phyloP scores from a whole-genome alignment of 2,113 vertebrate species.

The Corynorhinus townsendii region DNA sequence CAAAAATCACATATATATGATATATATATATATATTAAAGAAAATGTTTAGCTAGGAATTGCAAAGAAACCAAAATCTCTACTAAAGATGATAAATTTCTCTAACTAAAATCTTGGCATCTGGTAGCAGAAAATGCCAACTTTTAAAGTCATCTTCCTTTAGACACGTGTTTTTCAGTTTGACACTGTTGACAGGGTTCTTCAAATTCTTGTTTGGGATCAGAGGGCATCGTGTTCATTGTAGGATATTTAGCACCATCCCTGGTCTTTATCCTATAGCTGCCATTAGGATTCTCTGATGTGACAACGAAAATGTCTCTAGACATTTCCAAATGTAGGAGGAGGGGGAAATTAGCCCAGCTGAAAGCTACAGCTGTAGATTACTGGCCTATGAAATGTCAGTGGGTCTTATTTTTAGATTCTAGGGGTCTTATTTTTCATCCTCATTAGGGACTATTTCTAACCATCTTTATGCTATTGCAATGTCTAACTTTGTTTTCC shows the following conservation, averaged over 20 bases:
- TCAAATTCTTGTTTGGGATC: background rate
- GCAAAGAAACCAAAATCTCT: background rate
- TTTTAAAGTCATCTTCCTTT: background rate
- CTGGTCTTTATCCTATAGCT: background rate
- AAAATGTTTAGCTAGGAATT: background rate
- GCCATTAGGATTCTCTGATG: background rate
- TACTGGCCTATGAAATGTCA: background rate
- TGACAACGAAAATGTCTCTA: background rate
- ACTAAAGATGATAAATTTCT: background rate
- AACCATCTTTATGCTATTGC: background rate
- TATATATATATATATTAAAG: too few species aligned
- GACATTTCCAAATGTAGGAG: background rate
- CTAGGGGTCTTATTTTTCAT: background rate
- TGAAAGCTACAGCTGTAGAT: background rate
- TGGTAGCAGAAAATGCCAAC: background rate
- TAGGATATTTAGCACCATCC: background rate
- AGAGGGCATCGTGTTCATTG: background rate
- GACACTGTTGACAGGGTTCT: background rate
- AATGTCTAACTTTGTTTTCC: background rate
- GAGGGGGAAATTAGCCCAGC: background rate
- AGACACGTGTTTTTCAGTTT: background rate
- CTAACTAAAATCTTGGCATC: constrained; percentile 8
- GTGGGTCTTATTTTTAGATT: background rate
- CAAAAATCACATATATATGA: too few species aligned
- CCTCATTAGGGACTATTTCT: background rate